phyloP scores from a whole-genome alignment of 92 coral and sea anemone species.

The Bergia puertoricense region DNA sequence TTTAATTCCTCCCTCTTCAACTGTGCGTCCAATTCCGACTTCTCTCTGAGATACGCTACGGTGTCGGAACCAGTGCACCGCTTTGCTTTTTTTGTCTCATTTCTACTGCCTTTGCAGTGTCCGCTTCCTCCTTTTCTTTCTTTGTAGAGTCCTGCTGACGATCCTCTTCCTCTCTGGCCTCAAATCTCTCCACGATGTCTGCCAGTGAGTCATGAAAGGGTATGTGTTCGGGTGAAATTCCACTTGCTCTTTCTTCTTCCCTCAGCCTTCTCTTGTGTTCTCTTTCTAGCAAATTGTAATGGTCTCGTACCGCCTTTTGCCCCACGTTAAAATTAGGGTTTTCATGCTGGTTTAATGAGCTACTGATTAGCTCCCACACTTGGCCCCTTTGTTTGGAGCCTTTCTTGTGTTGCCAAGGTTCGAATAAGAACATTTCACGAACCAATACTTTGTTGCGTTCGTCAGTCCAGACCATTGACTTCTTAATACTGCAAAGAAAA shows the following conservation, averaged over 20 bases:
- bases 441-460: slow-evolving; percentile 52
- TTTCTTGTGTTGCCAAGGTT: slow-evolving; percentile 56
- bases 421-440: slow-evolving; percentile 51
- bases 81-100: slow-evolving; percentile 48
- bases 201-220: slow-evolving; percentile 34
- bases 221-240: slow-evolving; percentile 47
- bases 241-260: slow-evolving; percentile 54
- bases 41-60: slow-evolving; percentile 47
- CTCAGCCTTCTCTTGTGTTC: slow-evolving; percentile 36
- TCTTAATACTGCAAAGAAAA: slow-evolving; percentile 37
- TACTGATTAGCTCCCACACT: slow-evolving; percentile 55
- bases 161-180: slow-evolving; percentile 33
- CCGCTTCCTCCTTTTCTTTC: slow-evolving; percentile 43
- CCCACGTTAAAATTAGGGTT: slow-evolving; percentile 42
- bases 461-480: slow-evolving; percentile 59
- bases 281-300: slow-evolving; percentile 42
- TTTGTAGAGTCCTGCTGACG: slow-evolving; percentile 29
- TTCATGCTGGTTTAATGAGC: slow-evolving; percentile 37
- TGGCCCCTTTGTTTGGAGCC: slow-evolving; percentile 50
- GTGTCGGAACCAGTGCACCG: slow-evolving; percentile 42
- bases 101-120: slow-evolving; percentile 51
- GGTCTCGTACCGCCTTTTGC: slow-evolving; percentile 51
- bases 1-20: slow-evolving; percentile 53
- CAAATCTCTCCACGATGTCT: slow-evolving; percentile 42
- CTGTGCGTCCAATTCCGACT: slow-evolving; percentile 38